Evolutionary conservation across 2,113 vertebrate species (phyloP).

Genomic region (Ibidorhyncha struthersii): DNA sequence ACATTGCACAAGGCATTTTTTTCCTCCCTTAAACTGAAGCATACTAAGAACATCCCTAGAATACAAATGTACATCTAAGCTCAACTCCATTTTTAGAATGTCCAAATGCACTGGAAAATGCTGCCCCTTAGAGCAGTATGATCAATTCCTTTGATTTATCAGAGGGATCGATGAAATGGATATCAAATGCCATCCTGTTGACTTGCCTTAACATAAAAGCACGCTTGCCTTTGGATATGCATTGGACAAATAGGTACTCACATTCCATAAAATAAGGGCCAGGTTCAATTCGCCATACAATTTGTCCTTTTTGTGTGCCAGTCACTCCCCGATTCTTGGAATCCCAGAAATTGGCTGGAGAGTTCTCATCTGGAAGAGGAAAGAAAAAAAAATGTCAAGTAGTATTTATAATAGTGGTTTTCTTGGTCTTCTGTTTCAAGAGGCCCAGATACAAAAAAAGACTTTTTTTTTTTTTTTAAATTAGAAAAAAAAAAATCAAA

Average conservation of each 20-base stretch:
- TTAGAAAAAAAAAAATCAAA: neutral
- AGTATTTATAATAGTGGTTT: neutral
- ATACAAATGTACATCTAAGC: neutral
- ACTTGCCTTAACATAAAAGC: neutral
- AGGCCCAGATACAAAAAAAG: neutral
- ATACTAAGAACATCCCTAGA: neutral
- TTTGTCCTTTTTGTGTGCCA: conserved; percentile 95
- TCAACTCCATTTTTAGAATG: neutral
- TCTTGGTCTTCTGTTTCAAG: neutral
- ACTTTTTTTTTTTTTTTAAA: no score
- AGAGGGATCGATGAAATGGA: neutral
- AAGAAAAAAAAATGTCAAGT: neutral
- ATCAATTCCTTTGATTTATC: neutral
- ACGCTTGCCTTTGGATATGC: neutral
- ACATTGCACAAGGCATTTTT: neutral
- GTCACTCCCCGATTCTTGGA: conserved; percentile 98
- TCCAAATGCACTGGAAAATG: neutral
- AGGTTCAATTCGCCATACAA: conserved; percentile 94
- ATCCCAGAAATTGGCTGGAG: conserved; percentile 98
- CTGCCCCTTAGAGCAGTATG: neutral
- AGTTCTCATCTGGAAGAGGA: conserved; percentile 89
- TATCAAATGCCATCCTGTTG: neutral
- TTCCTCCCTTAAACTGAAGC: neutral
- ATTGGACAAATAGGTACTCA: conserved; percentile 73
- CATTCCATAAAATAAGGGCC: conserved; percentile 98